Evolutionary conservation across 2,888 invertebrate genomes (phyloP), one percentile per base, ranked within the genome.

Genomic region (Carabus problematicus): DNA sequence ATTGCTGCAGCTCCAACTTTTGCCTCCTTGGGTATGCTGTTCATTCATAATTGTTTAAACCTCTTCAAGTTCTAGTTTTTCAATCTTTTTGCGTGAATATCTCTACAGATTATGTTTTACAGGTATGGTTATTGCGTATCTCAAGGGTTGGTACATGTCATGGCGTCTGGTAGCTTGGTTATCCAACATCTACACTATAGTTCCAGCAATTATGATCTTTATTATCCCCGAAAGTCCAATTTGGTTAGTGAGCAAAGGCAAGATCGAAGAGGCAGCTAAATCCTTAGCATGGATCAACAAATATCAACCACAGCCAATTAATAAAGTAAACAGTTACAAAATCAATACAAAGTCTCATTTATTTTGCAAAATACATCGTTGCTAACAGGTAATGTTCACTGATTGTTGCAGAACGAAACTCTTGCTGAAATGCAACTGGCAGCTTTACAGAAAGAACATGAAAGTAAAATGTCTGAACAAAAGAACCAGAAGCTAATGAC

Each of bases 101-200:
- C 8, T 14, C 18, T 11, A 54, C 9, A 16, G 7, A 45, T 3
- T 12, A 6, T 45, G 45, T 45, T 14, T 45, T 45, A 11, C 71
- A 84, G 85, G 85, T 8, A 87, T 88, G 87, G 82, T 88, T 0
- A 76, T 87, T 1, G 82, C 84, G 0, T 88, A 86, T 74, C 73
- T 84, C 7, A 83, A 82, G 73, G 87, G 88, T 9, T 85, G 86
- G 73, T 83, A 83, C 64, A 73, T 87, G 49, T 77, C 78, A 12
- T 88, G 87, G 87, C 79, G 86, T 14, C 75, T 82, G 2, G 85
- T 86, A 1, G 85, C 87, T 1, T 87, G 87, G 87, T 74, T 84
- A 42, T 81, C 82, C 62, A 84, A 84, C 43, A 80, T 82, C 18
- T 87, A 85, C 73, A 83, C 84, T n/a, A 73, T 85, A 6, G 72